A percentile compares a stretch with the other conserved stretches of the same genome.
Conservation (phyloP, 2,797 vertebrate species). For the Passerculus sandwichensis region DNA sequence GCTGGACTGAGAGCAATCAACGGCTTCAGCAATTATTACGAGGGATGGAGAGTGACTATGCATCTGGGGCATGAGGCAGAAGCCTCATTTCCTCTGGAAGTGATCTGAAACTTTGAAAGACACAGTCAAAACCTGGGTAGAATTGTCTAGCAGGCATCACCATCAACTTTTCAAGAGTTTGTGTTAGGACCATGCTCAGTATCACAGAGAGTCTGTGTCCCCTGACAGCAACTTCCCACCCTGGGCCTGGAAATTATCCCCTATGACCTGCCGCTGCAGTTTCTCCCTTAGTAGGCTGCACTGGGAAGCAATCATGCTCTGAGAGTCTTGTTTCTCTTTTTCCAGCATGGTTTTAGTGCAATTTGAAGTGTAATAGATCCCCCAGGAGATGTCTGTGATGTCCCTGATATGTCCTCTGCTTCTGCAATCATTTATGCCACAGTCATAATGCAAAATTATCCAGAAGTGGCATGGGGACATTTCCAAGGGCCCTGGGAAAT, state of each 20-base stretch:
- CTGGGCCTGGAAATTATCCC: background rate
- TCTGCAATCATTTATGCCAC: background rate
- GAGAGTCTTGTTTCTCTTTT: background rate
- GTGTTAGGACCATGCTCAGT: background rate
- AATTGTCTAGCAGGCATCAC: background rate
- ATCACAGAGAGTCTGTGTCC: background rate
- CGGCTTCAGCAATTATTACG: conserved; percentile 28
- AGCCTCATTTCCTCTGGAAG: conserved; percentile 50
- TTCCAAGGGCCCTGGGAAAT: background rate
- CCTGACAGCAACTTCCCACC: background rate
- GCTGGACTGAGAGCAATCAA: conserved; percentile 1
- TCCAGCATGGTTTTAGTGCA: background rate
- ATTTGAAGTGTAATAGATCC: background rate
- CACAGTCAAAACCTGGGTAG: background rate
- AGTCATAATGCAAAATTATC: background rate
- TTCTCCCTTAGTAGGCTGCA: background rate
- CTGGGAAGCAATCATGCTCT: background rate
- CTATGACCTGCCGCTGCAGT: background rate
- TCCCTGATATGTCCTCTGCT: background rate
- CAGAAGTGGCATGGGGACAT: background rate
- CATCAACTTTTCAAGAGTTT: background rate
- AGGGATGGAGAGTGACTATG: background rate
- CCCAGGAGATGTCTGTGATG: background rate
- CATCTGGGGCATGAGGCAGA: background rate
- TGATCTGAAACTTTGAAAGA: background rate